phyloP scores from a whole-genome alignment of 2,113 vertebrate genomes.

The Redunca redunca region DNA sequence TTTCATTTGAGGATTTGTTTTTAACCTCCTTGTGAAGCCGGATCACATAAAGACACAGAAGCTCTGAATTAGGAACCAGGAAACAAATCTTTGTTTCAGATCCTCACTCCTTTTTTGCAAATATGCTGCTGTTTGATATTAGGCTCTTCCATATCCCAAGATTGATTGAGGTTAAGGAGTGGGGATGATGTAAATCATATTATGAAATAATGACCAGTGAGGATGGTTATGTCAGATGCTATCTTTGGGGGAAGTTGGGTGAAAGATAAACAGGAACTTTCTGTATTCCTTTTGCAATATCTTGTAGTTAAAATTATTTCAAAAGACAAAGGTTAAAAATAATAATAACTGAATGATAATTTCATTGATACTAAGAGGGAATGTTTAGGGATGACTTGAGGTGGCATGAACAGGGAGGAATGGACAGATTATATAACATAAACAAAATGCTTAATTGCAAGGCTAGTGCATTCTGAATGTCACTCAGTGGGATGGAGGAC shows the following conservation, averaged over 20 bases:
- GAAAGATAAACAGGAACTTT: neutral
- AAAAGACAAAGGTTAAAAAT: neutral
- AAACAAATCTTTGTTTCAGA: neutral
- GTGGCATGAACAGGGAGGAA: neutral
- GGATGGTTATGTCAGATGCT: neutral
- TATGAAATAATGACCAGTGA: neutral
- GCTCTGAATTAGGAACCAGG: neutral
- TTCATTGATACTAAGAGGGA: neutral
- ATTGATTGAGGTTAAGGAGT: neutral
- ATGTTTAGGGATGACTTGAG: neutral
- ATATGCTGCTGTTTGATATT: neutral
- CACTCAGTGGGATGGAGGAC: neutral
- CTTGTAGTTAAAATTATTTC: slow-evolving; percentile 27
- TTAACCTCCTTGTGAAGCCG: neutral
- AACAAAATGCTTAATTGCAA: neutral
- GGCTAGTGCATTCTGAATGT: neutral
- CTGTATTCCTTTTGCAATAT: neutral
- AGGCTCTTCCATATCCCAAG: neutral
- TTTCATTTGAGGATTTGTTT: neutral
- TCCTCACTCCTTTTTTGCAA: neutral
- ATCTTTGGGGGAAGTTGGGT: neutral
- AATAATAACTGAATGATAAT: neutral
- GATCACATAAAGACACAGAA: neutral
- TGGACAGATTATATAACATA: neutral
- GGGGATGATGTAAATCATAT: neutral